Evolutionary conservation across 2,113 vertebrate genomes (phyloP), one percentile per base, ranked within the genome.

Genomic region (Neolamprologus cancellatus): DNA sequence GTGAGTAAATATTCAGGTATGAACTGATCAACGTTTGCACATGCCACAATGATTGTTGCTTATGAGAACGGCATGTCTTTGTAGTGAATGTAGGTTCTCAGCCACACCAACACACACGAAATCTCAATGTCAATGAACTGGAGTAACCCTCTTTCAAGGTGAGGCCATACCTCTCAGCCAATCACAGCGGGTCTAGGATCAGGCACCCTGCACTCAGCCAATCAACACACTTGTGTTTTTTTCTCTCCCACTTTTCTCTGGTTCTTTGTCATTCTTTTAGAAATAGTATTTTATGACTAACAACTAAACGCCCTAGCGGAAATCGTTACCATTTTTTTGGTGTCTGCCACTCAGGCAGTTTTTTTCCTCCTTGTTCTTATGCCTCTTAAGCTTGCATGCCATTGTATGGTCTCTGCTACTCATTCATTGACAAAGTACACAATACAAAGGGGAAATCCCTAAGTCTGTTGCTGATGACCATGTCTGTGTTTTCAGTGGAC

Each of bases 121-220:
- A 86, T 57, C 82, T 86, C 87, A 64, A 20, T 91, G 94, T 94
- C 94, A 94, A 3, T 94, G 94, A 96, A 95, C 95, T 92, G 36
- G 30, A 95, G 93, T 96, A 95, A 95, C 95, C 95, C 93, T 90
- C 69, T 88, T 85, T 90, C 89, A 96, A 96, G 94, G 95, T 95
- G 91, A 96, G 94, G 83, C 95, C 94, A 95, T 93, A 86, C 87
- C 91, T 88, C 88, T 89, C 87, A 89, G 84, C 95, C 95, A 95
- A 96, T 96, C 94, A 92, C 76, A 91, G 84, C 8, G 6, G 13
- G 3, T 7, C 87, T 57, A 87, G 90, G 92, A 96, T 96, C 96
- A 96, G 93, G 96, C 96, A 93, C 82, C 81, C 61, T 64, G 14
- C 20, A 83, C 69, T 91, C 52, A 94, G 92, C 96, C 95, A 96